Evolutionary conservation across 2,888 invertebrate genomes (phyloP), one percentile per base, ranked within the genome.

Genomic region (Drosophila ezoana): DNA sequence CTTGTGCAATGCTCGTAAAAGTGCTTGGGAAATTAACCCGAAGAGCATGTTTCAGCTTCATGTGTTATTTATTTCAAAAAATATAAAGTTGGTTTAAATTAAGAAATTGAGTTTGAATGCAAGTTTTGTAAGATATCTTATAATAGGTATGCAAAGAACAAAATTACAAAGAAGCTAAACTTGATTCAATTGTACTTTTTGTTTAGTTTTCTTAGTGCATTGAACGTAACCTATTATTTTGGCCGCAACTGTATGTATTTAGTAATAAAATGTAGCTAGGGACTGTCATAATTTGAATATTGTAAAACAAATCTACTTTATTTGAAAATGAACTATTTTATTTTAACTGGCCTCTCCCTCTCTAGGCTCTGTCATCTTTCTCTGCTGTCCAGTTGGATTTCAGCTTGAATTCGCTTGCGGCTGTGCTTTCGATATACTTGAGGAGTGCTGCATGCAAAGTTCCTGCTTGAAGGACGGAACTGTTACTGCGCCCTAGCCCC

Each of bases 1-100:
- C 68, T 81, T 81, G 81, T 77, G 83, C 77, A 81, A 81, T 54
- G 69, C 67, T 62, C 71, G 54, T 75, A 63, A 75, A 75, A 72
- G 23, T 61, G 72, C 75, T 75, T 75, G 72, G 60, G 72, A 75
- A 75, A 75, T 72, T 54, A 75, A 43, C 47, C 59, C 53, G 57
- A 60, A 52, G 72, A 60, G 59, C 59, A 56, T 44, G 54, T 71
- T 74, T 49, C 47, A 58, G 37, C 52, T 44, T 20, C 33, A 56
- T 32, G 16, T 52, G 43, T 32, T 9, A 11, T 3, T 10, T 33
- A 32, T n/a, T 8, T 48, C 2, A 20, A 20, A 20, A 4, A 20
- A 20, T 20, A 4, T 4, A 20, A 5, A 20, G 10, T 38, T 32
- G 9, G 2, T n/a, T 20, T 20, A 4, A 20, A 20, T 20, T 20